phyloP scores from a whole-genome alignment of 2,797 vertebrate genomes.

The Crenuchus spilurus region DNA sequence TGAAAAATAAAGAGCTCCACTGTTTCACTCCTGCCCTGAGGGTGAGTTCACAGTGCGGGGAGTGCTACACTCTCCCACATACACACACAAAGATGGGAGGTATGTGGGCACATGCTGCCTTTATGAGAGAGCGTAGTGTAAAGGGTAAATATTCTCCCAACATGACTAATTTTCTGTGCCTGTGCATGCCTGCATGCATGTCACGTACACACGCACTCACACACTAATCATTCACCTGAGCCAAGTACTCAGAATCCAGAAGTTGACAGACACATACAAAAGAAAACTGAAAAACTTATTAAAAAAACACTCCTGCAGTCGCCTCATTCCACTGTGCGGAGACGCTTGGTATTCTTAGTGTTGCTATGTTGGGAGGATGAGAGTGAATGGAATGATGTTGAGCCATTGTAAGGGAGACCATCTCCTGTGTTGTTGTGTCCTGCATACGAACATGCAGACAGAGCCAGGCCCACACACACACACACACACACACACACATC shows the following conservation, averaged over 20 bases:
- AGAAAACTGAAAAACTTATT: background rate
- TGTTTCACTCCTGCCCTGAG: background rate
- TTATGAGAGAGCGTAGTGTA: background rate
- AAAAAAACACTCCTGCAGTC: background rate
- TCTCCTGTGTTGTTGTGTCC: conserved; percentile 3
- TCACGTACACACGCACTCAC: background rate
- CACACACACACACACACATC: background rate
- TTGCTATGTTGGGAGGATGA: conserved; percentile 7
- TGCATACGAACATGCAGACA: conserved; percentile 4
- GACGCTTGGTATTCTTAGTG: background rate
- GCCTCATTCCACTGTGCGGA: background rate
- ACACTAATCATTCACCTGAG: background rate
- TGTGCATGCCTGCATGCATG: background rate
- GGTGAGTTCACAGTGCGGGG: background rate
- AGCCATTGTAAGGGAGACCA: background rate
- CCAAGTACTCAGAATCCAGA: background rate
- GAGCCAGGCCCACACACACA: background rate
- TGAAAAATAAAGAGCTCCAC: background rate
- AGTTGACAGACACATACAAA: background rate
- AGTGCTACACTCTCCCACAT: background rate
- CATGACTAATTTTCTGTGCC: background rate
- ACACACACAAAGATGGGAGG: background rate
- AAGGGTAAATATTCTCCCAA: background rate
- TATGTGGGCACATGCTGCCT: background rate
- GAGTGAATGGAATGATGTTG: conserved; percentile 13